Evolutionary conservation across 2,113 vertebrate genomes (phyloP).

Genomic region (Opisthocomus hoazin): DNA sequence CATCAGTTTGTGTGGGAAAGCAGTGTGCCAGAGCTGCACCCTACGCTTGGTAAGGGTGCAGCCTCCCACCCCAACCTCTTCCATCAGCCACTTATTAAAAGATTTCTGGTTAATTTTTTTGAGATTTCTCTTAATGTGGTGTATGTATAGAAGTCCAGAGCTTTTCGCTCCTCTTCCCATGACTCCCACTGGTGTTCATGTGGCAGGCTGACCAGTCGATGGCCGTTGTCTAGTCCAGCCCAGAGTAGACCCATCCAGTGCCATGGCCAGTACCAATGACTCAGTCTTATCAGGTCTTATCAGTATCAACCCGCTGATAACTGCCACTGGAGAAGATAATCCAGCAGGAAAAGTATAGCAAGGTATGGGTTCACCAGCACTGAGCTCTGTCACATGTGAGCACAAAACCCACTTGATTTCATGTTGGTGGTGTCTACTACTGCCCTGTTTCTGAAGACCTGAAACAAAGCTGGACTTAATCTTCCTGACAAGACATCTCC

Average conservation of each 20-base stretch:
- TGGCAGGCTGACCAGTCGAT: background rate
- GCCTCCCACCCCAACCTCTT: background rate
- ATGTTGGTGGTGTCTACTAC: background rate
- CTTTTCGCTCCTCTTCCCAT: background rate
- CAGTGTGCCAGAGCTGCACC: background rate
- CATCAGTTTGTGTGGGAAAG: background rate
- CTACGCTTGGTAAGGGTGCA: fast-evolving
- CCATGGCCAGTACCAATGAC: background rate
- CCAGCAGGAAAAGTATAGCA: background rate
- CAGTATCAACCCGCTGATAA: background rate
- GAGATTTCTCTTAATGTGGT: background rate
- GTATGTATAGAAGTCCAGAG: background rate
- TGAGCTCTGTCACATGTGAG: background rate
- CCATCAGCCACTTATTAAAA: background rate
- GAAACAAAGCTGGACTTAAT: background rate
- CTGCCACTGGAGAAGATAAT: background rate
- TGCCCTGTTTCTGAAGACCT: background rate
- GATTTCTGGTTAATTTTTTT: background rate
- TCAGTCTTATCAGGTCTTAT: background rate
- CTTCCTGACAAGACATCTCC: background rate
- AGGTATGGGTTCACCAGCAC: background rate
- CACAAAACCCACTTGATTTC: background rate
- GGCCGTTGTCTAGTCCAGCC: background rate
- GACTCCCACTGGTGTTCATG: background rate
- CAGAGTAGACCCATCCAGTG: background rate